A percentile compares a stretch with the other conserved stretches of the same genome.
These are phyloP conservation scores for Emydura subglobosa DNA, from an alignment of 2,113 vertebrate species.

Conservation along the genomic window DNA sequence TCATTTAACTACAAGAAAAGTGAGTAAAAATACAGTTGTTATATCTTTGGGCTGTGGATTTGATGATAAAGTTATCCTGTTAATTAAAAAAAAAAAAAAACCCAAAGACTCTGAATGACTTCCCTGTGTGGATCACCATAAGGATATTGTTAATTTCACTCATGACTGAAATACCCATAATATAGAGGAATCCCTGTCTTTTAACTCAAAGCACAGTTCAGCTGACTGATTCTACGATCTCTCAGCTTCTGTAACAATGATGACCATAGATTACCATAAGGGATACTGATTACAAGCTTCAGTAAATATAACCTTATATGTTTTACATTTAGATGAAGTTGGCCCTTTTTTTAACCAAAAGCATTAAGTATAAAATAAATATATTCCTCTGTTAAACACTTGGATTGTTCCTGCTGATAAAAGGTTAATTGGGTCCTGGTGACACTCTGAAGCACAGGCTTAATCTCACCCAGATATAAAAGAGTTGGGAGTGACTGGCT, in stretches of 20 bases:
- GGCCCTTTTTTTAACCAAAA: not conserved
- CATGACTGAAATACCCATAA: not conserved
- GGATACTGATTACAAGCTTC: not conserved
- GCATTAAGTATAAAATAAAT: not conserved
- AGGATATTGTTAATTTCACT: not conserved
- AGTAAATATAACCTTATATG: not conserved
- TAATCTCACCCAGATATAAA: not conserved
- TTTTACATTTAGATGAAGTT: not conserved
- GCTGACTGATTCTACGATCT: not conserved
- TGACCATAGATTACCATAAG: not conserved
- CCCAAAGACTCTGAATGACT: slow-evolving; percentile 10
- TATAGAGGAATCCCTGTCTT: not conserved
- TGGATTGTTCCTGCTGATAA: not conserved
- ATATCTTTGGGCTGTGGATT: slow-evolving; percentile 24
- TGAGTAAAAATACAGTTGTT: slow-evolving; percentile 2
- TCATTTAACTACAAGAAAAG: slow-evolving; percentile 46
- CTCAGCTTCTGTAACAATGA: not conserved
- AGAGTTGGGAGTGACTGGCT: not conserved
- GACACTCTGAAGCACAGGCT: not conserved
- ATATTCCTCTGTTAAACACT: not conserved
- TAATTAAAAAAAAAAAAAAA: slow-evolving; percentile 40
- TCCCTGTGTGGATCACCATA: slow-evolving; percentile 12
- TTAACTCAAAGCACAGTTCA: slow-evolving; percentile 12
- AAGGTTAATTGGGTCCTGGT: not conserved
- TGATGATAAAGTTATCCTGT: slow-evolving; percentile 18